These are phyloP conservation scores for Halesus radiatus DNA, from an alignment of 1,140 invertebrate species.

Conservation along the genomic window DNA sequence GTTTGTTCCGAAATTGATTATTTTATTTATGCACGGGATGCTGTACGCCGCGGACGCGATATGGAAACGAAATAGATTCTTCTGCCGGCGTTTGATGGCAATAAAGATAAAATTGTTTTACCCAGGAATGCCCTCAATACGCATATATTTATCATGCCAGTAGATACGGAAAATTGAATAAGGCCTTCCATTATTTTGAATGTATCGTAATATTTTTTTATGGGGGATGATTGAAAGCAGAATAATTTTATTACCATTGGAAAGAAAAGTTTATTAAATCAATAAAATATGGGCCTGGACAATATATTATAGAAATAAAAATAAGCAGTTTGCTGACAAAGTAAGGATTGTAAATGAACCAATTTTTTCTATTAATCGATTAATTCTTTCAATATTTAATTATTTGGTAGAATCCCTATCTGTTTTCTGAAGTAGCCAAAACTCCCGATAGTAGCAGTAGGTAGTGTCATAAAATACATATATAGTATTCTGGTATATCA, in stretches of 20 bases:
- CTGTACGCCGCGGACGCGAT: slow-evolving; percentile 18
- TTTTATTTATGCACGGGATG: slow-evolving; percentile 54
- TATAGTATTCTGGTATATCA: too few species aligned
- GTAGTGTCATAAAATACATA: too few species aligned
- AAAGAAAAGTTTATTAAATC: too few species aligned
- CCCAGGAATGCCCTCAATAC: slow-evolving; percentile 25
- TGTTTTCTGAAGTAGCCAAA: too few species aligned
- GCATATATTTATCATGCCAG: slow-evolving; percentile 31
- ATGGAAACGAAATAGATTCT: slow-evolving; percentile 36
- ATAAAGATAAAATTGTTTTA: slow-evolving; percentile 29
- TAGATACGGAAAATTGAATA: slow-evolving; percentile 29
- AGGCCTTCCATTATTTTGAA: slow-evolving; percentile 24
- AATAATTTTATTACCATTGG: background rate
- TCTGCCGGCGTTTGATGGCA: slow-evolving; percentile 21
- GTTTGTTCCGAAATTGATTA: slow-evolving; percentile 48
- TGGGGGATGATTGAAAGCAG: slow-evolving; percentile 13
- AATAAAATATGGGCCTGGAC: too few species aligned
- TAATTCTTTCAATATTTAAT: too few species aligned
- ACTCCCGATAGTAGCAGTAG: too few species aligned
- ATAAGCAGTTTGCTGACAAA: too few species aligned
- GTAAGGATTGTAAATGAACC: too few species aligned
- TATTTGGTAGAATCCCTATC: too few species aligned
- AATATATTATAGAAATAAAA: too few species aligned
- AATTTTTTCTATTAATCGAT: too few species aligned
- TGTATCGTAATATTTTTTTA: slow-evolving; percentile 13